Conservation (phyloP, 2,888 invertebrate genomes). For the Halocaridina rubra region DNA sequence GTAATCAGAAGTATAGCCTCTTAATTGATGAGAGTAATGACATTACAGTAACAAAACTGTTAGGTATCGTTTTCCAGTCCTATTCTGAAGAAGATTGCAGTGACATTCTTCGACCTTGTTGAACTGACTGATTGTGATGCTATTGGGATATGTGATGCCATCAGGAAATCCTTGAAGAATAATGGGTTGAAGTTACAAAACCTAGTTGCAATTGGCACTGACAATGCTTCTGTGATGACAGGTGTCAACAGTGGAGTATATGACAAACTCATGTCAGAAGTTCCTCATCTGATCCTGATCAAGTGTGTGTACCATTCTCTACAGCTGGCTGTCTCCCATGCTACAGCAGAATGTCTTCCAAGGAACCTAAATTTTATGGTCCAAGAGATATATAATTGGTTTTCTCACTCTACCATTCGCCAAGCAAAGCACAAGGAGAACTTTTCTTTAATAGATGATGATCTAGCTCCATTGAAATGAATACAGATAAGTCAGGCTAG, state of each 20-base stretch:
- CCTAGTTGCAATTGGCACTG: not conserved
- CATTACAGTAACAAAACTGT: too few relatives aligned
- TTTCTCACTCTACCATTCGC: too few relatives aligned
- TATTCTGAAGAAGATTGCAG: slow-evolving; percentile 7
- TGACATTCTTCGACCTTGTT: not conserved
- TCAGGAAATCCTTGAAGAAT: not conserved
- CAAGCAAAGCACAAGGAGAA: too few relatives aligned
- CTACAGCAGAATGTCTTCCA: too few relatives aligned
- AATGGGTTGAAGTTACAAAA: not conserved
- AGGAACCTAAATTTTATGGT: not conserved
- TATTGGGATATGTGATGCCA: not conserved
- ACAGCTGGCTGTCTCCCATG: too few relatives aligned
- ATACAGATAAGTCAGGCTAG: not conserved
- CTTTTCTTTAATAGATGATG: not conserved
- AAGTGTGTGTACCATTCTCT: too few relatives aligned
- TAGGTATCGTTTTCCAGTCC: not conserved
- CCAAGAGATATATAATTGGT: too few relatives aligned
- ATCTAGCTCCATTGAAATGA: not conserved
- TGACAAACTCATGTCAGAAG: not conserved
- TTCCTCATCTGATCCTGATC: too few relatives aligned
- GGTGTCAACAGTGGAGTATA: slow-evolving; percentile 11
- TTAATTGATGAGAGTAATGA: too few relatives aligned
- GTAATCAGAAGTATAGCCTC: slow-evolving; percentile 13
- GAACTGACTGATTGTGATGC: not conserved
- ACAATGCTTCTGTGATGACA: too few relatives aligned